Percentiles rank a stretch among this genome's conserved stretches.
Conservation (phyloP, 1,140 invertebrate genomes). For the Chlorops oryzae region DNA sequence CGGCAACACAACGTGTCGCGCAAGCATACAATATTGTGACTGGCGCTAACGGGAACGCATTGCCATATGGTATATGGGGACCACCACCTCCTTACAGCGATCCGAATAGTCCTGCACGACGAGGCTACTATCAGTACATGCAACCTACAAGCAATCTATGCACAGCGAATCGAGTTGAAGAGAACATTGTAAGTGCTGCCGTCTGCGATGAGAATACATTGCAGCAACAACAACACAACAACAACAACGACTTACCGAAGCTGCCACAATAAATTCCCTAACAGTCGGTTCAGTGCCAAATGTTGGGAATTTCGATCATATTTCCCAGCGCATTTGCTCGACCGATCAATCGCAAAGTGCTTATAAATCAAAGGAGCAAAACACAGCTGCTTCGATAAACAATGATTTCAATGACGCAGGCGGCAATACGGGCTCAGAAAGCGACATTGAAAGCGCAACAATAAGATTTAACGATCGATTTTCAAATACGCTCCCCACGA, state of each 20-base stretch:
- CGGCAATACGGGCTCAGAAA: slow-evolving; percentile 47
- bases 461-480: slow-evolving; percentile 47
- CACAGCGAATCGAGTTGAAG: slow-evolving; percentile 11
- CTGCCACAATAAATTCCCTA: too few relatives aligned
- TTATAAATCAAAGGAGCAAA: too few relatives aligned
- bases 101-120: slow-evolving; percentile 59
- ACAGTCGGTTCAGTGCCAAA: too few relatives aligned
- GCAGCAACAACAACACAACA: too few relatives aligned
- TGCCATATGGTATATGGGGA: slow-evolving; percentile 57
- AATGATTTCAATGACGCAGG: too few relatives aligned
- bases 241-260: too few relatives aligned
- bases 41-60: slow-evolving; percentile 36
- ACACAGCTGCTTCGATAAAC: too few relatives aligned
- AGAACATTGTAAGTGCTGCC: slow-evolving; percentile 32
- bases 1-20: slow-evolving; percentile 15
- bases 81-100: slow-evolving; percentile 70
- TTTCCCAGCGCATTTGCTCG: too few relatives aligned
- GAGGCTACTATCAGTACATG: slow-evolving; percentile 46
- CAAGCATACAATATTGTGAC: slow-evolving; percentile 23
- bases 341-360: too few relatives aligned
- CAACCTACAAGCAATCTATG: slow-evolving; percentile 36
- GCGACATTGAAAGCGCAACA: slow-evolving; percentile 27
- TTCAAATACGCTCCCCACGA: slow-evolving; percentile 50
- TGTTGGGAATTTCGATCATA: too few relatives aligned
- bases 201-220: slow-evolving; percentile 20